Evolutionary conservation across 1,140 invertebrate species (phyloP).

Genomic region (Sarcophaga bullata): DNA sequence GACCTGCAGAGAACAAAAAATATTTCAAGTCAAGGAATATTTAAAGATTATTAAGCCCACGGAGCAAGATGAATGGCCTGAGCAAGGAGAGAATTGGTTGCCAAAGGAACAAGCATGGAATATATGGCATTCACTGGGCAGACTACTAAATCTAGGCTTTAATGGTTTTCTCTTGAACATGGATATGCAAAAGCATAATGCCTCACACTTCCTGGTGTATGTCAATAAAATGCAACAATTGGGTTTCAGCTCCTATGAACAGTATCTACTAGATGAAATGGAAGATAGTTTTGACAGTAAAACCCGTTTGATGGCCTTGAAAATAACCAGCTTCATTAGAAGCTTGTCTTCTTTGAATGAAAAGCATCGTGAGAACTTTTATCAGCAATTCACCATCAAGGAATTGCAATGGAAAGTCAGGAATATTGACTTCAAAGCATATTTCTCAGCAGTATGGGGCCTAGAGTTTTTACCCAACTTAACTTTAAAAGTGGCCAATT

Average conservation of each 20-base stretch:
- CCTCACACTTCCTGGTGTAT: constrained; percentile 20
- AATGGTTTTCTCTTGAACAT: constrained; percentile 13
- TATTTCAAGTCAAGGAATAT: constrained; percentile 27
- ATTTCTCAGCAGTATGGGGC: neutral
- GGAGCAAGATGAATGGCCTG: constrained; percentile 17
- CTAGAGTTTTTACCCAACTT: neutral
- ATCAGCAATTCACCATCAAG: neutral
- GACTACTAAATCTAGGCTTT: constrained; percentile 21
- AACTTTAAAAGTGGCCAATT: neutral
- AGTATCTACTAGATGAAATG: neutral
- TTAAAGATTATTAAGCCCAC: constrained; percentile 25
- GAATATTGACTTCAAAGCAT: neutral
- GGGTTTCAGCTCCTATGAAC: neutral
- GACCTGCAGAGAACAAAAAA: neutral
- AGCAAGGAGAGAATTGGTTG: neutral
- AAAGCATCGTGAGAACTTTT: neutral
- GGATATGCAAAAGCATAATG: constrained; percentile 35
- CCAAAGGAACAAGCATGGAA: neutral
- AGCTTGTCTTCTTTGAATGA: neutral
- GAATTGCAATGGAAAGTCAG: neutral
- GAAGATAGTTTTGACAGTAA: neutral
- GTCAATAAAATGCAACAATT: constrained; percentile 13
- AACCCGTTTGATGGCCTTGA: neutral
- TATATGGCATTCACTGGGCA: neutral
- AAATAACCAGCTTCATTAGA: neutral